Base-by-base conservation (phyloP, 2,888 invertebrate species). In the Mantis religiosa region DNA sequence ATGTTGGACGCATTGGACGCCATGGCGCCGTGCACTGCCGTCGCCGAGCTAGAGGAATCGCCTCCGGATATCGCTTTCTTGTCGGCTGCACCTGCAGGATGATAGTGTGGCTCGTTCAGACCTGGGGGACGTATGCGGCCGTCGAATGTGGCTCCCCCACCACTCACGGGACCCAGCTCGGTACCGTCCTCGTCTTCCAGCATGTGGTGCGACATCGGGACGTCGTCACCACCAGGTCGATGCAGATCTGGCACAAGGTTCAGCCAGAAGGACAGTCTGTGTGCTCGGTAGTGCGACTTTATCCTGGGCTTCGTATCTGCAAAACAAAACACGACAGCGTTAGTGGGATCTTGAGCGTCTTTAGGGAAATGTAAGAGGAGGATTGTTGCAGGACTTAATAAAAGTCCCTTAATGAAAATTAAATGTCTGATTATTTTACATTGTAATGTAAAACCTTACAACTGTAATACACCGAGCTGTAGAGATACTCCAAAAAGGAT, bases 261-360 rank as follows among this genome's bases (percentile, higher is more conserved):
- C 89, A 98, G 93, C 99, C 99, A 99, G 93, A 99, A 98, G 1
- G 98, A 98, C 88, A 99, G 94, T 91, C 97, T 96, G 92, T 98
- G 98, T 2, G 98, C 98, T 91, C 98, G 95, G 94, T 98, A 99
- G 94, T 98, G 98, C 92, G 98, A 98, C 93, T 98, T 98, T 91
- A 98, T 94, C 92, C 97, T 97, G 0, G 98, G 97, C 93, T 98
- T 98, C 87, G 96, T 96, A 92, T 98, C 98, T 97, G 94, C 15
- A 93, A 93, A 91, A 41, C 47, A 41, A 85, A 3, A 27, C 85
- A 84, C 28, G 41, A 41, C 41, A 12, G 9, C 1, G 12, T 41
- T 41, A 41, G 12, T 0, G 12, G 30, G 4, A 3, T 30, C 30
- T 30, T 4, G n/a, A n/a, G n/a, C n/a, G n/a, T n/a, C n/a, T n/a